Percentiles rank a stretch among this genome's conserved stretches.
Conservation (phyloP, 2,888 invertebrate genomes). For the Leptura quadrifasciata region DNA sequence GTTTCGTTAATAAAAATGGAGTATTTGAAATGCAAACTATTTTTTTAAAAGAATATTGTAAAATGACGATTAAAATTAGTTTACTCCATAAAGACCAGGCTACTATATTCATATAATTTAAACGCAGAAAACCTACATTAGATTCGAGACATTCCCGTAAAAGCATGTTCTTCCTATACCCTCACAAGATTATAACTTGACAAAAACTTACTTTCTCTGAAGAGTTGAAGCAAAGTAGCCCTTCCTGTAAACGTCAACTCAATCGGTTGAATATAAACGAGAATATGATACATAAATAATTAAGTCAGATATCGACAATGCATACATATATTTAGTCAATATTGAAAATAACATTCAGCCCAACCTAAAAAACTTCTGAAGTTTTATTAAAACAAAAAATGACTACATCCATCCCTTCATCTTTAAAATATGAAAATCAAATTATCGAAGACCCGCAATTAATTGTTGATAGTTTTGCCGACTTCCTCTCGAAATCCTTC, state of each 20-base stretch:
- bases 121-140: not conserved
- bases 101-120: not conserved
- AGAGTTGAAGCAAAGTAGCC: not conserved
- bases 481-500: no score
- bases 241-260: not conserved
- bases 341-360: no score
- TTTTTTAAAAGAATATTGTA: not conserved
- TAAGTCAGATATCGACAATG: no score
- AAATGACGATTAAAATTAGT: not conserved
- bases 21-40: not conserved
- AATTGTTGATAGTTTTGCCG: no score
- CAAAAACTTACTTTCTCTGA: not conserved
- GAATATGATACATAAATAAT: not conserved
- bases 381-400: no score
- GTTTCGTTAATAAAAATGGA: slow-evolving; percentile 4
- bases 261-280: not conserved
- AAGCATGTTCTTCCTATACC: not conserved
- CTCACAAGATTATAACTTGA: not conserved
- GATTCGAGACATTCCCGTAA: not conserved
- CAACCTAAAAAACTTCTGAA: no score
- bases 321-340: no score
- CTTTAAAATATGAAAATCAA: no score
- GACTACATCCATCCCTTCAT: no score
- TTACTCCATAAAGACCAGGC: not conserved
- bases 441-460: no score